Conservation (phyloP, 2,113 vertebrate species). For the Cyprinodon brontotheroides region DNA sequence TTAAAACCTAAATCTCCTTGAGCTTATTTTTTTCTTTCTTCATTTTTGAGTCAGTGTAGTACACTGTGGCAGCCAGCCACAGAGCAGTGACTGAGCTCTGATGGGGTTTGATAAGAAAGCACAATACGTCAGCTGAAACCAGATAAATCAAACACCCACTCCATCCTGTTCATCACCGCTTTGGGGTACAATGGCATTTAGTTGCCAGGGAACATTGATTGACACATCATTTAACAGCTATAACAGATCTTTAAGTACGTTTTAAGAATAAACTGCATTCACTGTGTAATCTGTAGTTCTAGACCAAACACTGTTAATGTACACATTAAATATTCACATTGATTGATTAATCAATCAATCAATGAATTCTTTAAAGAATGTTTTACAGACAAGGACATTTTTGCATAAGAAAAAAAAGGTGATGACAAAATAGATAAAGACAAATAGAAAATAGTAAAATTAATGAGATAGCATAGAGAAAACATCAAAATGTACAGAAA, state of each 20-base stretch:
- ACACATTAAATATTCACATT: no score
- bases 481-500: neutral
- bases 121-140: constrained; percentile 62
- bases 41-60: neutral
- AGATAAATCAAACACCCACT: constrained; percentile 65
- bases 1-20: constrained; percentile 16
- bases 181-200: constrained; percentile 37
- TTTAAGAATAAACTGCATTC: neutral
- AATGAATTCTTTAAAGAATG: no score
- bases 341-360: neutral
- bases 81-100: constrained; percentile 32
- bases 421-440: no score
- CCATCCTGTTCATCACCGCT: constrained; percentile 36
- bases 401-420: neutral
- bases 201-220: constrained; percentile 65
- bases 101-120: constrained; percentile 45
- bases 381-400: neutral
- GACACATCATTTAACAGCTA: constrained; percentile 38
- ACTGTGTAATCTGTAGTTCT: neutral
- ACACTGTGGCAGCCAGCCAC: constrained; percentile 21
- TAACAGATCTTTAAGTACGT: constrained; percentile 3
- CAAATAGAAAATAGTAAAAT: no score
- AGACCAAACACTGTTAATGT: neutral
- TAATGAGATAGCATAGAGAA: no score
- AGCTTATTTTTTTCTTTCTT: constrained; percentile 8